Percentiles rank a stretch among this genome's conserved stretches.
Evolutionary conservation across 2,888 invertebrate species (phyloP).

Genomic region (Philhelius pedissequus): DNA sequence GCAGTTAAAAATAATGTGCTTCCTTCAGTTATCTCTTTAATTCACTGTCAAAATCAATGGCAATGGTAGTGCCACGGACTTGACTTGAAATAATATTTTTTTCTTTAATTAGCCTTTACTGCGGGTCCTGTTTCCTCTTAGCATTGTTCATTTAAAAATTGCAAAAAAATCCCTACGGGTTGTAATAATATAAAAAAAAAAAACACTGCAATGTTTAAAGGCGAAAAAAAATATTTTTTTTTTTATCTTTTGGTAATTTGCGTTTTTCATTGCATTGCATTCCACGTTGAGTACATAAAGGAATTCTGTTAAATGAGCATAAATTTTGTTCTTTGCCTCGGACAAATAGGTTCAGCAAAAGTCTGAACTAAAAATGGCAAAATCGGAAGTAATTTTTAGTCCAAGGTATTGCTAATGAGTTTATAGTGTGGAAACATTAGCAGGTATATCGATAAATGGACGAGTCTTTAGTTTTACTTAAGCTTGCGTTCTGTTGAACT

Average conservation of each 20-base stretch:
- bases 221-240: no score
- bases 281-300: neutral
- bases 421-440: neutral
- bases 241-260: neutral
- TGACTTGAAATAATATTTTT: constrained; percentile 1
- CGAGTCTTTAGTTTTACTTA: no score
- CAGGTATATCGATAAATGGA: neutral
- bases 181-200: neutral
- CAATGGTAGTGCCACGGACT: constrained; percentile 8
- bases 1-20: constrained; percentile 18
- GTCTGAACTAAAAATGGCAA: neutral
- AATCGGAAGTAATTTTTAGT: neutral
- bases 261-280: neutral
- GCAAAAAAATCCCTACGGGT: neutral
- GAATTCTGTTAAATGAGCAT: neutral
- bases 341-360: neutral
- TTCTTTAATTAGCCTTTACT: constrained; percentile 9
- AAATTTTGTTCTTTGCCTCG: neutral
- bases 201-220: neutral
- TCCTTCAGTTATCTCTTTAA: neutral
- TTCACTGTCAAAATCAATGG: constrained; percentile 22
- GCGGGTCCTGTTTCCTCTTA: neutral
- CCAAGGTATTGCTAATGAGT: neutral
- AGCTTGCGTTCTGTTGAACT: no score
- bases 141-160: neutral